Conservation (phyloP, 2,888 invertebrate genomes). For the Lottia scabra region DNA sequence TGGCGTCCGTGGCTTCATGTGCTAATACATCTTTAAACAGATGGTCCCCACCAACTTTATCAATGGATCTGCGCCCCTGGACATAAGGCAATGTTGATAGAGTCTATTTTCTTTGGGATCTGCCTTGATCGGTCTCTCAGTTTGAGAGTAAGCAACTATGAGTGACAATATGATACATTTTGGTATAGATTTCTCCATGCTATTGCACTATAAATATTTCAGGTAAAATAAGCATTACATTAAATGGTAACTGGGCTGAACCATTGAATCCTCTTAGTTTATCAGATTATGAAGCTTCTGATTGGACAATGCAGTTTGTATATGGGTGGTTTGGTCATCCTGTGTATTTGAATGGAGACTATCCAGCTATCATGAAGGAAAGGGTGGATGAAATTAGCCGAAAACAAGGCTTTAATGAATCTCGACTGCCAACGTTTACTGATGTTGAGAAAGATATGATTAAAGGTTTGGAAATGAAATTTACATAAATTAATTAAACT, state of each 20-base stretch:
- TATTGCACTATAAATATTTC: not conserved
- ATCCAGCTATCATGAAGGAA: slow-evolving; percentile 58
- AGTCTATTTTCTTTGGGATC: too few species aligned
- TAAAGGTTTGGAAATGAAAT: slow-evolving; percentile 45
- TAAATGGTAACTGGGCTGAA: slow-evolving; percentile 60
- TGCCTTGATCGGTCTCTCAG: too few species aligned
- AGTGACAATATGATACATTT: too few species aligned
- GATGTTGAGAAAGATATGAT: slow-evolving; percentile 49
- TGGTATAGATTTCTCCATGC: not conserved
- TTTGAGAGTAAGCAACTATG: too few species aligned
- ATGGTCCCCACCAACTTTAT: too few species aligned
- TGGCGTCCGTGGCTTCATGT: too few species aligned
- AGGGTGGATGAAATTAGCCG: slow-evolving; percentile 46
- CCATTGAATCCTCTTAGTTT: slow-evolving; percentile 41
- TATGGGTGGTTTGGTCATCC: slow-evolving; percentile 67
- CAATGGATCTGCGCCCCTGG: too few species aligned
- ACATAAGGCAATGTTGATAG: too few species aligned
- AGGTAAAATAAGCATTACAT: slow-evolving; percentile 52
- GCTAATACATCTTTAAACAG: too few species aligned
- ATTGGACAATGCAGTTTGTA: slow-evolving; percentile 55
- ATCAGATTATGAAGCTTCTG: slow-evolving; percentile 49
- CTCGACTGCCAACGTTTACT: slow-evolving; percentile 60
- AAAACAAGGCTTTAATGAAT: slow-evolving; percentile 42
- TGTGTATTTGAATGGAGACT: slow-evolving; percentile 72
- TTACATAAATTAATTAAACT: too few species aligned